Conservation (phyloP, 2,113 vertebrate species). For the Myrmecophaga tridactyla region DNA sequence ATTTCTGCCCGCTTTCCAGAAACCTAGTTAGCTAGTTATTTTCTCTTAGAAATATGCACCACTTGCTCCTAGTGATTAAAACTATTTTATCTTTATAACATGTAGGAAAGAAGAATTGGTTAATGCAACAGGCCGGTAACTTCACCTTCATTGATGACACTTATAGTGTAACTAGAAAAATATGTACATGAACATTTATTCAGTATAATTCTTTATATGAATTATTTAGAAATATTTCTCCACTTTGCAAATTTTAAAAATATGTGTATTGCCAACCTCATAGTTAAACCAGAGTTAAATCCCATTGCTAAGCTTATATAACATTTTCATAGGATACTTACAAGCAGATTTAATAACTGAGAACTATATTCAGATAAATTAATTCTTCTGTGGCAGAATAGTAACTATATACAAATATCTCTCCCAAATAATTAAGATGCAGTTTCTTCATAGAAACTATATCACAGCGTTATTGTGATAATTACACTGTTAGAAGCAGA, state of each 20-base stretch:
- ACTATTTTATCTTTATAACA: neutral
- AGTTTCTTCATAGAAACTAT: neutral
- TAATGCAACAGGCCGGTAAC: neutral
- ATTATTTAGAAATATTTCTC: neutral
- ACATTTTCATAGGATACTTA: neutral
- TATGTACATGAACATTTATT: neutral
- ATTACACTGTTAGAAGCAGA: neutral
- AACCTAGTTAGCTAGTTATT: neutral
- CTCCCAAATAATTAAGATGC: neutral
- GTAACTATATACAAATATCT: neutral
- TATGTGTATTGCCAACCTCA: neutral
- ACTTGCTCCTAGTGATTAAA: neutral
- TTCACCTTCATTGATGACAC: neutral
- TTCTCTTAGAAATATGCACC: neutral
- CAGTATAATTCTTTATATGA: neutral
- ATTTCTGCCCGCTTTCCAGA: neutral
- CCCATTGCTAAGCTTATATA: neutral
- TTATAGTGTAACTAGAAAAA: neutral
- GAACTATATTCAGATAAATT: neutral
- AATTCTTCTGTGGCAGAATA: neutral
- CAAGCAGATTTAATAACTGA: neutral
- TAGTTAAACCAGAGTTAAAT: neutral
- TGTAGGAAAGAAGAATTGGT: neutral
- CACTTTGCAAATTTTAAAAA: neutral
- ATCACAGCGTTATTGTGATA: neutral